Percentiles rank a stretch among this genome's conserved stretches.
These are phyloP conservation scores for Schlechtendalia chinensis DNA, from an alignment of 1,140 invertebrate species.

Conservation along the genomic window DNA sequence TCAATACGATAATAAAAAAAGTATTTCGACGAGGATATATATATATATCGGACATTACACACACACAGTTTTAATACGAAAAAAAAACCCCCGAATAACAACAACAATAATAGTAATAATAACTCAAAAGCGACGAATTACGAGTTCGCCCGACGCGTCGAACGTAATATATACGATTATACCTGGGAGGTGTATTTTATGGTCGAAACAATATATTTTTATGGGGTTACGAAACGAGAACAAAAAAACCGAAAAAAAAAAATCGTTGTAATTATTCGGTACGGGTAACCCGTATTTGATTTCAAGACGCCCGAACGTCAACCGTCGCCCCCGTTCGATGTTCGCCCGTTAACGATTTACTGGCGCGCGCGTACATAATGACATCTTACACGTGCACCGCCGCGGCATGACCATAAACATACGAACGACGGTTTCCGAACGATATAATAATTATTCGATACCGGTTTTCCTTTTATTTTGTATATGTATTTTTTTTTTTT, in stretches of 20 bases:
- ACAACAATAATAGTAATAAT: background rate
- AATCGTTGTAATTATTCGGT: background rate
- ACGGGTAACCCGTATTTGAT: background rate
- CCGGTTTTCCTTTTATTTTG: background rate
- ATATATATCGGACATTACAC: too few relatives aligned
- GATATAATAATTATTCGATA: constrained; percentile 12
- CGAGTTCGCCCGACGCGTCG: background rate
- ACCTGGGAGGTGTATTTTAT: background rate
- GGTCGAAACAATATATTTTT: background rate
- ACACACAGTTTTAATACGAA: too few relatives aligned
- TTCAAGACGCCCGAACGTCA: background rate
- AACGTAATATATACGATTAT: background rate
- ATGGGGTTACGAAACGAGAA: background rate
- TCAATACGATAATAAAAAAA: too few relatives aligned
- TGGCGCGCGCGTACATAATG: background rate
- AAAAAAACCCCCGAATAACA: too few relatives aligned
- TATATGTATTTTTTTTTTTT: background rate
- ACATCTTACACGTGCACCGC: background rate
- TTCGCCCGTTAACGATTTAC: constrained; percentile 12
- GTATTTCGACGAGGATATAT: too few relatives aligned
- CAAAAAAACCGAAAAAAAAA: too few relatives aligned
- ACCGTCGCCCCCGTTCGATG: background rate
- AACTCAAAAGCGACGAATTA: background rate
- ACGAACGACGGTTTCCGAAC: background rate
- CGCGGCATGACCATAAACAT: background rate